Conservation (phyloP, 2,113 vertebrate species). For the Enhydra lutris region DNA sequence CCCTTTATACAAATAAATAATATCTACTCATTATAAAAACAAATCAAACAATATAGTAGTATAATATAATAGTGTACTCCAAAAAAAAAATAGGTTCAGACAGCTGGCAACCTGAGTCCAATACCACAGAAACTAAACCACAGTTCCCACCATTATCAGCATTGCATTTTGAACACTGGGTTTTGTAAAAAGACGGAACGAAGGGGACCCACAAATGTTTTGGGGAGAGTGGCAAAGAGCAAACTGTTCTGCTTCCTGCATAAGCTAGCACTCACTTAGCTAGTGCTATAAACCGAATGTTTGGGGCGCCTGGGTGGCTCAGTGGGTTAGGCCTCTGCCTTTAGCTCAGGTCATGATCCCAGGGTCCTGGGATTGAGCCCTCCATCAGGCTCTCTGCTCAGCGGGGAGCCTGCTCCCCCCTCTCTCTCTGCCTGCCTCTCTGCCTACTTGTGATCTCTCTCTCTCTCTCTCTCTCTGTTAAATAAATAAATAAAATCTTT, state of each 20-base stretch:
- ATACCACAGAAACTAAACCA: not conserved
- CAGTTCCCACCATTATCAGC: not conserved
- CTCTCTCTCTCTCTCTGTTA: too few species aligned
- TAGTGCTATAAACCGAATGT: not conserved
- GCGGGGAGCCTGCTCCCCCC: too few species aligned
- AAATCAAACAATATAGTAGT: not conserved
- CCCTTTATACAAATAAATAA: not conserved
- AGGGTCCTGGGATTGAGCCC: too few species aligned
- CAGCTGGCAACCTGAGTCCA: not conserved
- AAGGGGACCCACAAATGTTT: not conserved
- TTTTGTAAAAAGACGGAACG: not conserved
- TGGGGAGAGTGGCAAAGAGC: not conserved
- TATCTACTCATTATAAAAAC: not conserved
- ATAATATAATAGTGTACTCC: too few species aligned
- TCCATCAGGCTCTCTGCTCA: too few species aligned
- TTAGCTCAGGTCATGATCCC: too few species aligned
- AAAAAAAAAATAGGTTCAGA: not conserved
- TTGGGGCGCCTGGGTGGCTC: too few species aligned
- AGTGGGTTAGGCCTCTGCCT: too few species aligned
- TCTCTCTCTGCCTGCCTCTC: too few species aligned
- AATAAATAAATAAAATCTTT: too few species aligned
- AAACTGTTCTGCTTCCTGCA: not conserved
- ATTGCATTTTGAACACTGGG: not conserved
- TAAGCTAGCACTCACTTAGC: not conserved
- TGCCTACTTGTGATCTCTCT: too few species aligned